Base-by-base conservation (phyloP, 2,113 vertebrate genomes). In the Mesoclemmys tuberculata region DNA sequence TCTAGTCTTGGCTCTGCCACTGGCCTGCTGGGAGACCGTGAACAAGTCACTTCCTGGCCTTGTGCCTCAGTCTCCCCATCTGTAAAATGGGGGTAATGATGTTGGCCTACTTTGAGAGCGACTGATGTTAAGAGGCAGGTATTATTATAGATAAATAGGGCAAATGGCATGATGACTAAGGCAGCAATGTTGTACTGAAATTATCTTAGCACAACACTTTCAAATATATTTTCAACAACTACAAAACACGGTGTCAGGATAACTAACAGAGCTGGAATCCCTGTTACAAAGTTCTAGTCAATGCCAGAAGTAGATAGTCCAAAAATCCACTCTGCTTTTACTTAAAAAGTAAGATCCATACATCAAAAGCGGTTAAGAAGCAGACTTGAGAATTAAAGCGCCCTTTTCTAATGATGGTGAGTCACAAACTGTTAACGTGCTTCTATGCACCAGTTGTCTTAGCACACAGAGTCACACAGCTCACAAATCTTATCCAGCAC, bases 181-280 rank as follows among this genome's bases (percentile, higher is more conserved):
- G 61, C 31, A 64, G 61, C 14, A n/a, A 64, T 14, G 29, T 35
- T 64, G 96, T 95, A 92, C 97, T 97, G 97, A 95, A 95, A 95
- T 97, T 94, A 97, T 95, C 95, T 19, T 95, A 96, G 94, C 95
- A 21, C 87, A 93, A 96, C 92, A 92, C 93, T 97, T 97, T 96
- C 93, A 89, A 96, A 94, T 96, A 95, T 97, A 96, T 84, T 95
- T 94, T 97, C 94, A 96, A 84, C 95, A 93, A 92, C 95, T 95
- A 97, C 97, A 97, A 95, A 96, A 95, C 24, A 88, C 88, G 96
- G 93, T 95, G 90, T 78, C 4, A 26, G 96, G 94, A 96, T 94
- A 96, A 95, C 91, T 85, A 93, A 96, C 84, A 93, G 94, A 94
- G 87, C 21, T 38, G 90, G 91, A 93, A 90, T 95, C 90, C 94